These are phyloP conservation scores for Brachionus manjavacas DNA, from an alignment of 1,140 invertebrate species.

Conservation along the genomic window DNA sequence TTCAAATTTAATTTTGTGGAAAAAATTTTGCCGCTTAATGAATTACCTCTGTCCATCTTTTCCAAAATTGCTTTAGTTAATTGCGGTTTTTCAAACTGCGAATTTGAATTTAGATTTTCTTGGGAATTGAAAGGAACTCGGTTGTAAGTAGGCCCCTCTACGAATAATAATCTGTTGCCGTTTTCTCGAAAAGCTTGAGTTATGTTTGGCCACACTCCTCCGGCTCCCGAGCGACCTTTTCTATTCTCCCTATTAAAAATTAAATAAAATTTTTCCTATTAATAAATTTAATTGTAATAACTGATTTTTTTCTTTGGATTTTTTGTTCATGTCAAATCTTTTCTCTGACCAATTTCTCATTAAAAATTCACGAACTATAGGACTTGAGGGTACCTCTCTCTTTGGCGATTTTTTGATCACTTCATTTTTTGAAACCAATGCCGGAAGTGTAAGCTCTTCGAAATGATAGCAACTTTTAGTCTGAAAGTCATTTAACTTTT, in stretches of 20 bases:
- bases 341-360: conserved; percentile 38
- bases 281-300: background rate
- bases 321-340: conserved; percentile 18
- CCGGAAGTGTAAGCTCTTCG: background rate
- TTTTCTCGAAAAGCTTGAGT: conserved; percentile 39
- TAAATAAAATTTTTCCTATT: too few relatives aligned
- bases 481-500: background rate
- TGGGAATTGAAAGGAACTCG: background rate
- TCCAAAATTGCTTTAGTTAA: background rate
- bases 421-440: background rate
- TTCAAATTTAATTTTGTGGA: background rate
- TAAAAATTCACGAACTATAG: background rate
- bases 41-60: conserved; percentile 34
- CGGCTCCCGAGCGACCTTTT: conserved; percentile 23
- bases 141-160: conserved; percentile 20
- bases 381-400: background rate
- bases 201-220: conserved; percentile 24
- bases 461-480: background rate
- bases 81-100: background rate
- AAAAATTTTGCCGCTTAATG: background rate
- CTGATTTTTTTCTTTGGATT: background rate
- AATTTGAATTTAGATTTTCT: background rate
- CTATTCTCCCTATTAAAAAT: background rate
- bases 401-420: background rate
- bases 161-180: conserved; percentile 8